Evolutionary conservation across 2,113 vertebrate genomes (phyloP).

Genomic region (Asarcornis scutulata): DNA sequence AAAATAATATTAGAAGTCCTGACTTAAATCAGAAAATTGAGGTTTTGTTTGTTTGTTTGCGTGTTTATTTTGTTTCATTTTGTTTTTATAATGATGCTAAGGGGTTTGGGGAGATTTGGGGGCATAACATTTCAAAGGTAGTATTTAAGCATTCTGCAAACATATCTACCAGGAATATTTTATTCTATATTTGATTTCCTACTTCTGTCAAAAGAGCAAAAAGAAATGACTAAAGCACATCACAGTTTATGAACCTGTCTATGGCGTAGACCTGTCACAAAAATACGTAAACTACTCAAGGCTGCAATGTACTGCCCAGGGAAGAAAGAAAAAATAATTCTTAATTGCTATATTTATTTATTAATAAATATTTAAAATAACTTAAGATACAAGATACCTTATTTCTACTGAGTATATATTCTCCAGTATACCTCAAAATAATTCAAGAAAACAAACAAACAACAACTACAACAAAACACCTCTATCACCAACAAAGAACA

Average conservation of each 20-base stretch:
- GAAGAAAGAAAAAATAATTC: constrained; percentile 19
- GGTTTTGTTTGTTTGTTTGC: not conserved
- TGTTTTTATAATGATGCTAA: not conserved
- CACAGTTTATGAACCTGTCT: not conserved
- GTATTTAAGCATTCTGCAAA: not conserved
- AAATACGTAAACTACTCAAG: not conserved
- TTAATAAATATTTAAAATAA: not conserved
- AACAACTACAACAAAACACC: not conserved
- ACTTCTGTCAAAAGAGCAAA: not conserved
- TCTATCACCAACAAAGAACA: not conserved
- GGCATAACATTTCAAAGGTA: not conserved
- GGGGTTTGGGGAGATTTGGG: not conserved
- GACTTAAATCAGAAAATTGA: not conserved
- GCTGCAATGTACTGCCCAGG: not conserved
- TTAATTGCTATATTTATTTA: not conserved
- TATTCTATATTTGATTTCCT: not conserved
- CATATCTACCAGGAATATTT: not conserved
- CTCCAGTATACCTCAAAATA: not conserved
- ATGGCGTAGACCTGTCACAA: not conserved
- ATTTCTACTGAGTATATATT: not conserved
- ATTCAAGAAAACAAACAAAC: not conserved
- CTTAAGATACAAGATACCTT: not conserved
- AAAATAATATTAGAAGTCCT: not conserved
- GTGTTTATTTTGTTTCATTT: too few relatives aligned
- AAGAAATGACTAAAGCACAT: not conserved